Percentiles rank a stretch among this genome's conserved stretches.
Evolutionary conservation across 2,888 invertebrate species (phyloP).

Genomic region (Poecilus cupreus): DNA sequence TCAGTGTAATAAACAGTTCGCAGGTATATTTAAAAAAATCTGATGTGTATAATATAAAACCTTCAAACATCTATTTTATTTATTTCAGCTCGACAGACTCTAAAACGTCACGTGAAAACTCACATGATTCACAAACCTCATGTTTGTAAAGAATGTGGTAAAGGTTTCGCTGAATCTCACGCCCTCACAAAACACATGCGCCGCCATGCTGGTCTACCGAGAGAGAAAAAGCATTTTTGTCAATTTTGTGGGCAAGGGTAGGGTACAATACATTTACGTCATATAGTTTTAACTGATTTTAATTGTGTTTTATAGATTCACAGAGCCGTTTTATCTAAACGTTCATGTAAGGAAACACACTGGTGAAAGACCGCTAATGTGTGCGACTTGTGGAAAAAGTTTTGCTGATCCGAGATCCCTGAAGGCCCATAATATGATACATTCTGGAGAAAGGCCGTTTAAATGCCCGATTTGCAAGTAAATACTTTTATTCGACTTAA

Average conservation of each 20-base stretch:
- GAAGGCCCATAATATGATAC: constrained; percentile 66
- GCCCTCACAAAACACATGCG: constrained; percentile 75
- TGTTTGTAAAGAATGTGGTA: constrained; percentile 74
- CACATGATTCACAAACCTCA: constrained; percentile 75
- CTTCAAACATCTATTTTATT: background rate
- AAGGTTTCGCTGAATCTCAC: constrained; percentile 75
- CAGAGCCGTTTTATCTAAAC: constrained; percentile 67
- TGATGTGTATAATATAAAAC: too few species aligned
- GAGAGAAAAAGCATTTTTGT: constrained; percentile 74
- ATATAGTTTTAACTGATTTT: too few species aligned
- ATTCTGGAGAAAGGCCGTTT: constrained; percentile 66
- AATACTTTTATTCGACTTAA: constrained; percentile 50
- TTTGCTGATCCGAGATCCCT: constrained; percentile 68
- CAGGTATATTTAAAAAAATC: constrained; percentile 70
- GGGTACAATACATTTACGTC: background rate
- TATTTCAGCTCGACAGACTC: constrained; percentile 65
- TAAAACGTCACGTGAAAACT: constrained; percentile 75
- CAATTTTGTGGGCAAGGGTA: constrained; percentile 71
- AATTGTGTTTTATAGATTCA: constrained; percentile 64
- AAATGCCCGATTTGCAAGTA: constrained; percentile 67
- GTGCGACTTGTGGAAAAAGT: constrained; percentile 66
- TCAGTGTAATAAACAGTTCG: constrained; percentile 74
- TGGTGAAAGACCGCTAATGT: constrained; percentile 67
- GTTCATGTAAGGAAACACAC: constrained; percentile 68
- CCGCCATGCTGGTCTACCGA: constrained; percentile 74